A percentile compares a stretch with the other conserved stretches of the same genome.
Conservation (phyloP, 2,888 invertebrate species). For the Apamea anceps region DNA sequence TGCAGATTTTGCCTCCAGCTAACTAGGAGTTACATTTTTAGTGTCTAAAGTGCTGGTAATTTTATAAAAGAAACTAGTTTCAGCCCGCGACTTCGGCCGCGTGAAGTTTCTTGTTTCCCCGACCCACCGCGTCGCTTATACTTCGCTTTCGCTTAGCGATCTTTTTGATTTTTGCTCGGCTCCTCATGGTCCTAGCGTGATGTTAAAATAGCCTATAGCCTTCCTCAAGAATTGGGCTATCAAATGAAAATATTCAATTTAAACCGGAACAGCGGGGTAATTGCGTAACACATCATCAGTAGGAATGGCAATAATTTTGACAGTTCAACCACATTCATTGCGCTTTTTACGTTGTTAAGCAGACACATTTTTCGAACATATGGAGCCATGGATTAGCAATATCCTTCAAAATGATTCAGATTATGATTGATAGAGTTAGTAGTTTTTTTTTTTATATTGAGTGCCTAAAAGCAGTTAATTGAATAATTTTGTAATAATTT, state of each 20-base stretch:
- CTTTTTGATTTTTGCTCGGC: background rate
- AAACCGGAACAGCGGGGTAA: background rate
- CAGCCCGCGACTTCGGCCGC: no score
- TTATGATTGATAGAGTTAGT: no score
- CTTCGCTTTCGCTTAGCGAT: background rate
- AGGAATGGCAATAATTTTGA: no score
- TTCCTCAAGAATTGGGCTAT: background rate
- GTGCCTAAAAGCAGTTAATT: background rate
- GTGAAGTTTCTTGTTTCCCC: no score
- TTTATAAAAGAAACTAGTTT: background rate
- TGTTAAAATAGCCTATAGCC: background rate
- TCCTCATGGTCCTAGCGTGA: background rate
- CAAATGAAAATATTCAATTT: background rate
- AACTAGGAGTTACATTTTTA: constrained; percentile 6
- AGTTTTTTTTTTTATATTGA: background rate
- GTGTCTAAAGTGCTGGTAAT: background rate
- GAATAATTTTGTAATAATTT: background rate
- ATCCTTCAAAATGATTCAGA: no score
- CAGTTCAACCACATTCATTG: no score
- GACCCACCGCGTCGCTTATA: no score
- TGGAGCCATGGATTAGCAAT: no score
- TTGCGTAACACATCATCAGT: no score
- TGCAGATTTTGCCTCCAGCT: constrained; percentile 8
- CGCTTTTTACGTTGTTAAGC: no score
- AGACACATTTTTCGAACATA: no score